Evolutionary conservation across 2,113 vertebrate genomes (phyloP), one percentile per base, ranked within the genome.

Genomic region (Trinectes maculatus): DNA sequence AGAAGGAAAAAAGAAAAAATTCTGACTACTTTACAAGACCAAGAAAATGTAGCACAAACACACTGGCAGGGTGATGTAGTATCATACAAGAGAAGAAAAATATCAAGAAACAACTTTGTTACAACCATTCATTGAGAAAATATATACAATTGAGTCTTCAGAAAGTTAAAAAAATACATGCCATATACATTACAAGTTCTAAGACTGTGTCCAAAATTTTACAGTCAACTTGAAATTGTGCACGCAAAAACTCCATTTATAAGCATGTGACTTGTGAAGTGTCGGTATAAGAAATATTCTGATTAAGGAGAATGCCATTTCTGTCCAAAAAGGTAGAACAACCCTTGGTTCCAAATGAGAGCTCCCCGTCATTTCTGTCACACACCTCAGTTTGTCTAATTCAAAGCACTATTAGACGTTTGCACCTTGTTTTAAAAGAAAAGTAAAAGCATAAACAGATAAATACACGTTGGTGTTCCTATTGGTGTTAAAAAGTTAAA

Each of bases 71-170:
- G 94, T 93, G 94, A 94, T 93, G 93, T 94, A 92, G 91, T 98
- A 95, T 96, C 91, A 93, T 97, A 98, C 96, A 96, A 96, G 95
- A 98, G 95, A 94, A 98, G 95, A 97, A 97, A 98, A 98, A 98
- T 97, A 98, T 95, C 95, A 95, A 93, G 94, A 95, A 98, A 96
- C 94, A 94, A 97, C 96, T 97, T 97, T 95, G 95, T 91, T 98
- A 98, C 96, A 98, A 95, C 95, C 96, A 96, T 98, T 96, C 96
- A 95, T 96, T 95, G 93, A 95, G 95, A 97, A 96, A 98, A 98
- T 98, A 98, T 99, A 97, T 98, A 99, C 96, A 98, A 95, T 96
- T 94, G 95, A 97, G 95, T 97, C 93, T 95, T 97, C 93, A 93
- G 94, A 95, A 94, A 95, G 95, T 96, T 98, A 97, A 97, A 99